Conservation (phyloP, 2,888 invertebrate species). For the Caenorhabditis afra region DNA sequence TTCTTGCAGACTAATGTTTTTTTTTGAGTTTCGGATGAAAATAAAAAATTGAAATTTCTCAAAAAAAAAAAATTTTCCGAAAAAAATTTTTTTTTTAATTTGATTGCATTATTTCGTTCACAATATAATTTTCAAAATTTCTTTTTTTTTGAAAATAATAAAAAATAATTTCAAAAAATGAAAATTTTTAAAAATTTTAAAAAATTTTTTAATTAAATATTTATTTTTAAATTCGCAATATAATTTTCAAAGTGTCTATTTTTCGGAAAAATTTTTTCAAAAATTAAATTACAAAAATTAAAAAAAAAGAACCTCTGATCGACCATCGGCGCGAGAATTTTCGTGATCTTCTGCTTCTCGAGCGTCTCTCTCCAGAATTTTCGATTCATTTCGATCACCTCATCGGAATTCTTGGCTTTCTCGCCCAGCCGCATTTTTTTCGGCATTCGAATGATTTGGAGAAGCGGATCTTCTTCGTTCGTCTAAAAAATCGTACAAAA, state of each 20-base stretch:
- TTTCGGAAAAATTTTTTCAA: too few relatives aligned
- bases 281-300: neutral
- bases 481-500: neutral
- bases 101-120: too few relatives aligned
- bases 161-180: too few relatives aligned
- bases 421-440: conserved; percentile 52
- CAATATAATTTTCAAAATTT: too few relatives aligned
- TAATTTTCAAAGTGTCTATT: too few relatives aligned
- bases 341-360: conserved; percentile 64
- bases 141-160: too few relatives aligned
- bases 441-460: conserved; percentile 58
- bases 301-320: conserved; percentile 73
- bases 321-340: conserved; percentile 79
- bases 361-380: conserved; percentile 72
- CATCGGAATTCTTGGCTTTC: conserved; percentile 51
- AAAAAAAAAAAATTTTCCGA: too few relatives aligned
- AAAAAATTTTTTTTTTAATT: too few relatives aligned
- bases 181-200: too few relatives aligned
- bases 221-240: too few relatives aligned
- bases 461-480: neutral
- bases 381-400: conserved; percentile 55
- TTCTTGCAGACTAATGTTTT: too few relatives aligned
- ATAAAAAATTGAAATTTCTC: neutral
- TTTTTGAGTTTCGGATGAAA: neutral
- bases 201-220: too few relatives aligned